Evolutionary conservation across 2,888 invertebrate species (phyloP).

Genomic region (Drosophila conformis): DNA sequence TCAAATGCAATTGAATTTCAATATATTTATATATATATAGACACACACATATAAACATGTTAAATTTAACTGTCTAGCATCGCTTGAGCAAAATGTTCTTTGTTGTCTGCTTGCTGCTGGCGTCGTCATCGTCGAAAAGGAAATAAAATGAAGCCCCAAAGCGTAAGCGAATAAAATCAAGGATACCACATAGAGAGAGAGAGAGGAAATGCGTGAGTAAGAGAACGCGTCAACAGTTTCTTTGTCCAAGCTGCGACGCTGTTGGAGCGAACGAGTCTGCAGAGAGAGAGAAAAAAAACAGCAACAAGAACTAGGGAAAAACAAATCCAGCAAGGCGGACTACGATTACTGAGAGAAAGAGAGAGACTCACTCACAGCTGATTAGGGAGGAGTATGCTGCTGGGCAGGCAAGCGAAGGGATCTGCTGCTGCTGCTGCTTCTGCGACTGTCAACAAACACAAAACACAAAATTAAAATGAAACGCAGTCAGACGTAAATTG

Average conservation of each 20-base stretch:
- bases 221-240: conserved; percentile 51
- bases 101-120: conserved; percentile 52
- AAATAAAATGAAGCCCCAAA: conserved; percentile 48
- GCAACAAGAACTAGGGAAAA: conserved; percentile 12
- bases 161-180: conserved; percentile 59
- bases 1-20: conserved; percentile 38
- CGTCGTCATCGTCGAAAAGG: conserved; percentile 46
- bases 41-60: conserved; percentile 6
- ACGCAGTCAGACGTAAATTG: conserved; percentile 65
- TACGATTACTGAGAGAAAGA: conserved; percentile 14
- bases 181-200: conserved; percentile 57
- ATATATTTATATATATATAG: conserved; percentile 21
- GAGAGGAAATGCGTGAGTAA: background rate
- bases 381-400: conserved; percentile 48
- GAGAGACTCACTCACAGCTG: conserved; percentile 56
- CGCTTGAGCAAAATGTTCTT: conserved; percentile 40
- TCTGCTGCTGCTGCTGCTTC: conserved; percentile 16
- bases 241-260: conserved; percentile 44
- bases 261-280: conserved; percentile 17
- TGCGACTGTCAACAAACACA: conserved; percentile 51
- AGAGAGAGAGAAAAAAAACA: conserved; percentile 12
- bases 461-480: conserved; percentile 46
- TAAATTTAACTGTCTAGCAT: conserved; percentile 8
- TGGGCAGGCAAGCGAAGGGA: background rate
- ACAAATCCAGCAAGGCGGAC: conserved; percentile 20